These are phyloP conservation scores for Pedionomus torquatus DNA, from an alignment of 2,113 vertebrate genomes.

Conservation along the genomic window DNA sequence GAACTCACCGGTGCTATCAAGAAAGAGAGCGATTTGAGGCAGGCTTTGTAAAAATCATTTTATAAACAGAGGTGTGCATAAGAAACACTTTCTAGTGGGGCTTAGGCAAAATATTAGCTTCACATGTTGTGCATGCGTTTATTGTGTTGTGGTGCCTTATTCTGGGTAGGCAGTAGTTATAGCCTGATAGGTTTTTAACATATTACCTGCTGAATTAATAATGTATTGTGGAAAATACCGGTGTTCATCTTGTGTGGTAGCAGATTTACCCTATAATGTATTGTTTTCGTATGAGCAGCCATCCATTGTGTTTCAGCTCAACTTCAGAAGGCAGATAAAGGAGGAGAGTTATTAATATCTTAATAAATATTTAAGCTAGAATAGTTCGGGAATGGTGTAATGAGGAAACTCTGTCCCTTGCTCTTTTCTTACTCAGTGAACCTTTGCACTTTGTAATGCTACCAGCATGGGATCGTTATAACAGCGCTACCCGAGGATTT, in stretches of 20 bases:
- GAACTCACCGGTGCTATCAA: not conserved
- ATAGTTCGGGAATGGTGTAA: slow-evolving; percentile 68
- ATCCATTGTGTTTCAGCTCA: slow-evolving; percentile 41
- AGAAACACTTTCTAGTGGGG: not conserved
- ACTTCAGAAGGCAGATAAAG: slow-evolving; percentile 66
- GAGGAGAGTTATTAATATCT: slow-evolving; percentile 74
- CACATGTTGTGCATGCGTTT: not conserved
- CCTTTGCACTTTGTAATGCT: slow-evolving; percentile 79
- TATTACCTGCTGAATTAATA: slow-evolving; percentile 56
- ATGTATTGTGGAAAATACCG: slow-evolving; percentile 5
- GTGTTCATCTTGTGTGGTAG: slow-evolving; percentile 49
- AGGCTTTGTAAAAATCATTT: not conserved
- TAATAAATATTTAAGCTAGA: slow-evolving; percentile 81
- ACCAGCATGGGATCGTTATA: slow-evolving; percentile 79
- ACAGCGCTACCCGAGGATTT: slow-evolving; percentile 69
- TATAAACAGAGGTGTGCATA: not conserved
- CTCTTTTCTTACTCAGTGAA: slow-evolving; percentile 74
- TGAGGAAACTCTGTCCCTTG: slow-evolving; percentile 71
- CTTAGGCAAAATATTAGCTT: not conserved
- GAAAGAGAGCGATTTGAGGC: not conserved
- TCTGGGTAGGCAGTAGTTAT: not conserved
- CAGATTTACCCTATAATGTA: slow-evolving; percentile 44
- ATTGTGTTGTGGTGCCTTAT: not conserved
- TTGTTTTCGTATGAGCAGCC: slow-evolving; percentile 62
- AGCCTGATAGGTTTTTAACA: not conserved